These are phyloP conservation scores for Aleiodes alternator DNA, from an alignment of 2,888 invertebrate species.

Conservation along the genomic window DNA sequence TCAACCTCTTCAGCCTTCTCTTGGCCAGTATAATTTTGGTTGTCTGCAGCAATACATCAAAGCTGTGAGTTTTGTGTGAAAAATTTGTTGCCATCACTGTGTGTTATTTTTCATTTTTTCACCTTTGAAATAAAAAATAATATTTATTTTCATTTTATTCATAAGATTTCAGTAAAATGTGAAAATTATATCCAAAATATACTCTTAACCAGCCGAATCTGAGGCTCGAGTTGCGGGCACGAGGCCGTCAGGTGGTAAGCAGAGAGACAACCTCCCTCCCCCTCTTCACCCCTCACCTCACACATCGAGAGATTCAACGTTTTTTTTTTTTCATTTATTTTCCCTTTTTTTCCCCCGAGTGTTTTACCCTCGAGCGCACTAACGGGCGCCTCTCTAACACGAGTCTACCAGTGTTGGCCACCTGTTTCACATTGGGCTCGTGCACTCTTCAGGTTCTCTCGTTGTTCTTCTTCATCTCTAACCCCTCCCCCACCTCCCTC, in stretches of 20 bases:
- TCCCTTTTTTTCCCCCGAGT: neutral
- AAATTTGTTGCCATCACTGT: no score
- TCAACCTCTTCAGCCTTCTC: no score
- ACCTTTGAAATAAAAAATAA: no score
- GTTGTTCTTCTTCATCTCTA: neutral
- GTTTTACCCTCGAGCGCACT: constrained; percentile 44
- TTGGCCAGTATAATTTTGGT: no score
- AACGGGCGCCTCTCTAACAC: constrained; percentile 38
- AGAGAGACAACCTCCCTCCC: constrained; percentile 45
- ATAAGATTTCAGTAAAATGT: no score
- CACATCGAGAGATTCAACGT: constrained; percentile 35
- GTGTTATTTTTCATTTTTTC: no score
- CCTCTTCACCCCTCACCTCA: constrained; percentile 26
- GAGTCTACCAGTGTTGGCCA: constrained; percentile 38
- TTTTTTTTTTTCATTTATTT: constrained; percentile 33
- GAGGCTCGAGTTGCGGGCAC: constrained; percentile 65
- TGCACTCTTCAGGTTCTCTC: constrained; percentile 17
- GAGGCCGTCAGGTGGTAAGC: constrained; percentile 69
- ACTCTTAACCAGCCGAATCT: constrained; percentile 59
- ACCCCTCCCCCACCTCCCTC: neutral
- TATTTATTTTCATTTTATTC: no score
- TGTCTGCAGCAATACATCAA: no score
- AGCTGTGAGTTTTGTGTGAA: no score
- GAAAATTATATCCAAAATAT: neutral
- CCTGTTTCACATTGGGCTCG: constrained; percentile 45